A percentile compares a stretch with the other conserved stretches of the same genome.
Conservation (phyloP, 2,888 invertebrate species). For the Tetragnatha montana region DNA sequence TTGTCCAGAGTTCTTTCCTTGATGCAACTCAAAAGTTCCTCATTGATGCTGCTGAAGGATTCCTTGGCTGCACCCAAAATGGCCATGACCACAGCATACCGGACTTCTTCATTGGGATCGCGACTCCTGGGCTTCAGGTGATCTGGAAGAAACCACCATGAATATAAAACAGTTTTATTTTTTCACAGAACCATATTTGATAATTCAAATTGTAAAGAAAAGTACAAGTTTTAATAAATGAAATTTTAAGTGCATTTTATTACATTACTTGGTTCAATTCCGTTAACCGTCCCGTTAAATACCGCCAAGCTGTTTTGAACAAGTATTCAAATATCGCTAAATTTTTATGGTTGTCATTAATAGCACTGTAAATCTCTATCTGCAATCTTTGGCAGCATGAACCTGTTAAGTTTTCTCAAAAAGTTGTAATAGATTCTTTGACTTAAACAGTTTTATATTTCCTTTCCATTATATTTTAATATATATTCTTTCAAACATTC, state of each 20-base stretch:
- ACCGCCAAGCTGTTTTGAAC: no score
- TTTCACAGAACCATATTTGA: background rate
- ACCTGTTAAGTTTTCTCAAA: no score
- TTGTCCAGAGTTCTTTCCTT: conserved; percentile 96
- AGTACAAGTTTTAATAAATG: background rate
- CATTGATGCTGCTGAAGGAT: conserved; percentile 92
- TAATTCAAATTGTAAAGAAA: background rate
- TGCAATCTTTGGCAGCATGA: no score
- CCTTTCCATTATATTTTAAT: no score
- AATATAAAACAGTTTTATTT: conserved; percentile 3
- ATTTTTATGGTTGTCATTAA: no score
- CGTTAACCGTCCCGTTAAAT: no score
- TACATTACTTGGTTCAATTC: no score
- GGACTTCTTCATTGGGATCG: conserved; percentile 91
- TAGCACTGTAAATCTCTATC: no score
- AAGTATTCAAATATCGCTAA: no score
- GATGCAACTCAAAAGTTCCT: conserved; percentile 92
- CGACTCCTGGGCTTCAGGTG: conserved; percentile 89
- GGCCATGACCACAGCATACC: conserved; percentile 93
- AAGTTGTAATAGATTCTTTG: no score
- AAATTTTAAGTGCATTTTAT: background rate
- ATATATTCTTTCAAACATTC: no score
- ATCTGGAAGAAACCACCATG: conserved; percentile 61
- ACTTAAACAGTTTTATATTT: no score
- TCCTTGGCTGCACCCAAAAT: conserved; percentile 94